Conservation (phyloP, 2,888 invertebrate genomes). For the Watsonalla cultraria region DNA sequence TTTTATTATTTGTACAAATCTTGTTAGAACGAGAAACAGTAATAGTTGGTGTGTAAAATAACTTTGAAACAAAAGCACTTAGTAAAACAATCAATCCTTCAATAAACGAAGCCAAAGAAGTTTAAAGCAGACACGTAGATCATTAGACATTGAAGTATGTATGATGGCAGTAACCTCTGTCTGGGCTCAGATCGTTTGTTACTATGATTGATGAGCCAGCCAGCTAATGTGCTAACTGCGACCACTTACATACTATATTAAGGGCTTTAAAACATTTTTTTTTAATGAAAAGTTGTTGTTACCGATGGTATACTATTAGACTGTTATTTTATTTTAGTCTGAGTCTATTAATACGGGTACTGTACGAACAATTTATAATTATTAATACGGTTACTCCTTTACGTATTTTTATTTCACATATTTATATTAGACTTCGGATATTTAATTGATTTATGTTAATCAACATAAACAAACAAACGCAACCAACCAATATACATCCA, state of each 20-base stretch:
- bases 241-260: conserved; percentile 31
- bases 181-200: conserved; percentile 41
- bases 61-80: background rate
- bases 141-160: conserved; percentile 20
- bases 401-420: too few relatives aligned
- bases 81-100: background rate
- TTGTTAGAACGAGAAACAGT: too few relatives aligned
- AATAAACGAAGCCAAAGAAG: background rate
- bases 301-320: background rate
- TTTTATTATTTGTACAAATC: too few relatives aligned
- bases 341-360: too few relatives aligned
- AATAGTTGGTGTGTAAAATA: background rate
- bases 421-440: too few relatives aligned
- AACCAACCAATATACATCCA: too few relatives aligned
- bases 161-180: conserved; percentile 46
- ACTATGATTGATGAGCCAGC: conserved; percentile 39
- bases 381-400: too few relatives aligned
- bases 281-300: conserved; percentile 26
- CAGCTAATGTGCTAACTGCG: conserved; percentile 45
- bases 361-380: too few relatives aligned
- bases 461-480: too few relatives aligned
- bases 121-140: background rate
- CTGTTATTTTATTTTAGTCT: too few relatives aligned
- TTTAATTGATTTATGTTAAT: too few relatives aligned
- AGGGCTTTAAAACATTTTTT: conserved; percentile 4